Base-by-base conservation (phyloP, 2,797 vertebrate species). In the Leptatherina wallacei region DNA sequence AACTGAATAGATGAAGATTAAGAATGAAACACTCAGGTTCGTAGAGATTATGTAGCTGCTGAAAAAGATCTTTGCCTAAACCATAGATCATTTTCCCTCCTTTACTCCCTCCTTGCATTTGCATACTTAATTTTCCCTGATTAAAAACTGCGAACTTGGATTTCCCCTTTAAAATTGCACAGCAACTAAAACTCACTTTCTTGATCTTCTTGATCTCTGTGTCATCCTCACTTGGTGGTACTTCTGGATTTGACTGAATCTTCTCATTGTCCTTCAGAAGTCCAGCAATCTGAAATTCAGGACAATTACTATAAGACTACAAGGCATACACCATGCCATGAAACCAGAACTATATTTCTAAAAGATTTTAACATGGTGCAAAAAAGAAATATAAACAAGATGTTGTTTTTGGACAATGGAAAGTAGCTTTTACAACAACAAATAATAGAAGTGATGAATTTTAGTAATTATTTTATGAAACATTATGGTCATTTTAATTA, bases 191-290 rank as follows among this genome's bases (percentile, higher is more conserved):
- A 54, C n/a, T 83, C 72, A 98, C 98, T 96, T 99, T 99, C 90
- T 99, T 99, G 82, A 99, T 99, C 82, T 99, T 99, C 94, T 96
- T 98, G 88, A 99, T 96, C 90, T 99, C 98, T 0, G 95, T 96
- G 93, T 99, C 98, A 0, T 99, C 98, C 0, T 98, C 97, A 0
- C 87, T 97, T 64, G 96, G 95, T 0, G 92, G 74, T 0, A 90
- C 91, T 38, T 91, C 94, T 84, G 97, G 96, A 51, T 93, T 96
- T 14, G 96, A 94, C 92, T 99, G 98, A 89, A 97, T 96, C 79
- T 97, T 97, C 80, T 97, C 97, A 0, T 97, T 97, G 91, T 98
- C 96, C 88, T 98, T 99, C 61, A 97, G 95, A 81, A 97, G 90
- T 44, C 95, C 95, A 0, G 96, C 91, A 0, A 99, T 98, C 98